Evolutionary conservation across 2,797 vertebrate species (phyloP), one percentile per base, ranked within the genome.

Genomic region (Sparidentex hasta): DNA sequence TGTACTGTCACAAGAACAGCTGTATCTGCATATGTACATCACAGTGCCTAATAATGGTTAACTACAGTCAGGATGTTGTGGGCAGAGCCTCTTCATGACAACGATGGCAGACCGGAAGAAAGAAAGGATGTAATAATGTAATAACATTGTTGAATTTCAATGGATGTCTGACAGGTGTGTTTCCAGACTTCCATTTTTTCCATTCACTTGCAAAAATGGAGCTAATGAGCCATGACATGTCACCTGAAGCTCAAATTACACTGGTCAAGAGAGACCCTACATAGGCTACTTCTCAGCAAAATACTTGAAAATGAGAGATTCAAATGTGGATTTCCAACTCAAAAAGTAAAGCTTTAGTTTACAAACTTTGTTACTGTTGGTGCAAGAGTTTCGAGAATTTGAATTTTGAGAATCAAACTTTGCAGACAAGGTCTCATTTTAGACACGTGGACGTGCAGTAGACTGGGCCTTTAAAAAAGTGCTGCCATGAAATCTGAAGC

Each of bases 401-500:
- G 1, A 7, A 48, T 69, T 25, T 61, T 64, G 41, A 52, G 29
- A 59, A 44, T 52, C 21, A 74, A 51, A 78, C 13, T 13, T 63
- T 20, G 61, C 1, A 27, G 11, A 18, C 2, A 9, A 46, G 17
- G 1, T 71, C 25, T 51, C 59, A 38, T 67, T 68, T 66, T 62
- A 44, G 13, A 62, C 47, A 48, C 57, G 27, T 70, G 51, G 12
- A n/a, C 29, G 50, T 12, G 69, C 47, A 69, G 23, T 18, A 65
- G 64, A 67, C 84, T 80, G 89, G 87, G 61, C 72, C 90, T 94
- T 94, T 93, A 93, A 93, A 77, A 91, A 82, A 87, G 72, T 44
- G 76, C 73, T 8, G 70, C 84, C 51, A 76, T 93, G 94, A 95
- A 95, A 96, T 92, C 59, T 91, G 93, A 96, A 71, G 70, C 78